Base-by-base conservation (phyloP, 2,797 vertebrate species). In the Scyliorhinus canicula region DNA sequence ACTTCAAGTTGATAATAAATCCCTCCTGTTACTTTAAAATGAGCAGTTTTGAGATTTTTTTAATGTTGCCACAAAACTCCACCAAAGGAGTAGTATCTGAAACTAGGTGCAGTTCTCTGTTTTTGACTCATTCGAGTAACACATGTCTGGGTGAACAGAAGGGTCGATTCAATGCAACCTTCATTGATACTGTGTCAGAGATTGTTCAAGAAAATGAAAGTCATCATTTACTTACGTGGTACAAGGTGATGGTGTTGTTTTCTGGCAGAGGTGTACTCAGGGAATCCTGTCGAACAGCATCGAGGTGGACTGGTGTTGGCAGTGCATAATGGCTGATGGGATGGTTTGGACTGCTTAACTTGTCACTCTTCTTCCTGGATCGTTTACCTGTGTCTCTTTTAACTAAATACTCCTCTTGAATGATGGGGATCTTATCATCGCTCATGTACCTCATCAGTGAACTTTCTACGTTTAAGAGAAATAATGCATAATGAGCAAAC, bases 331-430 rank as follows among this genome's bases (percentile, higher is more conserved):
- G 98, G 97, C 98, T 98, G 67, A 74, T 74, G 67, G 93, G 93
- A 21, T 94, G 93, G 67, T 74, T 94, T 95, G 99, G 99, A 96
- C 99, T 99, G 95, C 97, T 98, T 57, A 98, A 98, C 97, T 99
- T 99, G 96, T 99, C 99, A 95, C 98, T 98, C 95, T 99, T 99
- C 97, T 99, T 99, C 97, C 99, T 99, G 74, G 98, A 97, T 65
- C 98, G 98, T 96, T 99, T 99, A 16, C 98, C 98, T 0, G 98
- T 98, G 96, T 99, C 98, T 96, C 98, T 98, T 97, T 98, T 98
- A 97, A 98, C 97, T 97, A 99, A 97, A 97, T 99, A 99, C 95
- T 99, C 99, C 28, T 99, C 98, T 65, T 98, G 97, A 96, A 94
- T 94, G 93, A 94, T 94, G 14, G 98, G 97, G 96, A 97, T 97